These are phyloP conservation scores for Cryptocheilus praepositus DNA, from an alignment of 2,888 invertebrate species.

Conservation along the genomic window DNA sequence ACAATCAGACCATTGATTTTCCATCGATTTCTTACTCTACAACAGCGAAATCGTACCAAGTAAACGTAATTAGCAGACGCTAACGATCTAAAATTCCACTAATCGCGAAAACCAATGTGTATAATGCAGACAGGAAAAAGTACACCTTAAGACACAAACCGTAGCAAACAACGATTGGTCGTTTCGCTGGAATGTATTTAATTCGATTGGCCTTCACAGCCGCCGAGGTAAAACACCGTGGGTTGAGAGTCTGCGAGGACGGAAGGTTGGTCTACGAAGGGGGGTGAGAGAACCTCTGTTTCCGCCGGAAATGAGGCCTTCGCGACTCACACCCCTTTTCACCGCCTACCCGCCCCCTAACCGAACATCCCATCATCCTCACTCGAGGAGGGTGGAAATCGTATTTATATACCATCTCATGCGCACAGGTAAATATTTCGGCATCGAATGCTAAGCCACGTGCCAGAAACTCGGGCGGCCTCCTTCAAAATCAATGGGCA, in stretches of 20 bases:
- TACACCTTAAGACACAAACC: background rate
- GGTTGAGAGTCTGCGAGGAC: slow-evolving; percentile 13
- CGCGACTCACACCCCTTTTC: slow-evolving; percentile 56
- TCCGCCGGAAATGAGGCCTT: slow-evolving; percentile 72
- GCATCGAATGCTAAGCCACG: too few relatives aligned
- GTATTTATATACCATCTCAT: slow-evolving; percentile 71
- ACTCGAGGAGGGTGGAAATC: slow-evolving; percentile 61
- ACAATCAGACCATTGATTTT: too few relatives aligned
- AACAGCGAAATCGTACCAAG: too few relatives aligned
- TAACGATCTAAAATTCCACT: too few relatives aligned
- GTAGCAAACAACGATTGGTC: slow-evolving; percentile 43
- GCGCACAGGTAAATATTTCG: slow-evolving; percentile 61
- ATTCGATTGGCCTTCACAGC: slow-evolving; percentile 65
- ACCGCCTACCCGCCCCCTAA: slow-evolving; percentile 36
- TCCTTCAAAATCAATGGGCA: slow-evolving; percentile 24
- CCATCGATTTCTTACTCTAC: too few relatives aligned
- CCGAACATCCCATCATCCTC: slow-evolving; percentile 39
- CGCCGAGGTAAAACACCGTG: slow-evolving; percentile 34
- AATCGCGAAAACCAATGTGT: too few relatives aligned
- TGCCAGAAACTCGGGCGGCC: too few relatives aligned
- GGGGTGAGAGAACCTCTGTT: slow-evolving; percentile 65
- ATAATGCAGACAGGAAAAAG: too few relatives aligned
- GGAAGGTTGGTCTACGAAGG: slow-evolving; percentile 31
- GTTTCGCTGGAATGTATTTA: slow-evolving; percentile 65
- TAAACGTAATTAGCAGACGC: slow-evolving; percentile 5